phyloP scores from a whole-genome alignment of 1,140 invertebrate genomes.

The Anastrepha obliqua region DNA sequence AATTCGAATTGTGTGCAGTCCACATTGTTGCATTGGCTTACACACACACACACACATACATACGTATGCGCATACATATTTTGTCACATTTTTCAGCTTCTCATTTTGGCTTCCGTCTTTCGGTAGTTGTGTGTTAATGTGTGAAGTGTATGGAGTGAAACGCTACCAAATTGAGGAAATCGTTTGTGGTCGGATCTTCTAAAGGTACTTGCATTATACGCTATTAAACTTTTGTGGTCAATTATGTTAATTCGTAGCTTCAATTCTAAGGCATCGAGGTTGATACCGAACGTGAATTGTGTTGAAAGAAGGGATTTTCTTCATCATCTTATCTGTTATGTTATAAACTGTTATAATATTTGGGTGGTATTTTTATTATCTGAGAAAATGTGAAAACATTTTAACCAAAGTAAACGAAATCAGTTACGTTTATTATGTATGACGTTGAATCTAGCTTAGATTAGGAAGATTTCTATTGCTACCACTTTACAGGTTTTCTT shows the following conservation, averaged over 20 bases:
- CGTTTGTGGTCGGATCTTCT: constrained; percentile 2
- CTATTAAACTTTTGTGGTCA: constrained; percentile 36
- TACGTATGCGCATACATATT: background rate
- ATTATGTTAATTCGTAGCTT: constrained; percentile 34
- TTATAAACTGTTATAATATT: constrained; percentile 24
- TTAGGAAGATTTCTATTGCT: no score
- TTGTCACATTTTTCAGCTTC: constrained; percentile 21
- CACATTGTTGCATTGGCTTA: background rate
- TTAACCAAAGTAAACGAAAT: background rate
- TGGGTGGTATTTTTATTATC: background rate
- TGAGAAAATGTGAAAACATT: background rate
- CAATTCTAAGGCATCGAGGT: background rate
- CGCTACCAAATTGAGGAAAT: constrained; percentile 1
- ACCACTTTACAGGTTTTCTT: no score
- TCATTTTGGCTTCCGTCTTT: background rate
- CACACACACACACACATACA: background rate
- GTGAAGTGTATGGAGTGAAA: background rate
- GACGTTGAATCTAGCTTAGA: no score
- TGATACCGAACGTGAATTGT: background rate
- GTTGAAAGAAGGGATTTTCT: background rate
- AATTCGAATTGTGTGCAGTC: background rate
- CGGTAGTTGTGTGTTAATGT: background rate
- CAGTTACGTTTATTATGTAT: background rate
- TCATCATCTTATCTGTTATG: constrained; percentile 25
- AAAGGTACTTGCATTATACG: background rate